These are phyloP conservation scores for Nasonovia ribisnigri DNA, from an alignment of 2,888 invertebrate species.

Conservation along the genomic window DNA sequence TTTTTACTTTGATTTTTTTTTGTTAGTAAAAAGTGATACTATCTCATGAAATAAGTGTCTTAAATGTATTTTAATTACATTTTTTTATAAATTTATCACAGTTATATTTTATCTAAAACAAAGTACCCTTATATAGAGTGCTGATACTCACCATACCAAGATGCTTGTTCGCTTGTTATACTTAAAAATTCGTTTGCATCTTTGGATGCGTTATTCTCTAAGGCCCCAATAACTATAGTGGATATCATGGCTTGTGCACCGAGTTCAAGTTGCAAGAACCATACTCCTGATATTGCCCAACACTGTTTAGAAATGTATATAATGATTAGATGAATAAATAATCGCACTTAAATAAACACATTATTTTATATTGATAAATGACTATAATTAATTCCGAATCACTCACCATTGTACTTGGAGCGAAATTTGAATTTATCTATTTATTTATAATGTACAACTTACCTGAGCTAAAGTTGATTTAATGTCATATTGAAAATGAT, in stretches of 20 bases:
- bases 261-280: not conserved
- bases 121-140: not conserved
- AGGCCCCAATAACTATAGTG: not conserved
- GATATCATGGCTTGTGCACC: not conserved
- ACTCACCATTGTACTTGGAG: not conserved
- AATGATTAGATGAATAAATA: no score
- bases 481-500: not conserved
- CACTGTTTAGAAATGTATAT: no score
- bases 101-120: not conserved
- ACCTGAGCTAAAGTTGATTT: conserved; percentile 7
- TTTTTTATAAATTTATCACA: not conserved
- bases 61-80: not conserved
- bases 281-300: not conserved
- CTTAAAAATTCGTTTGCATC: not conserved
- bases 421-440: not conserved
- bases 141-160: not conserved
- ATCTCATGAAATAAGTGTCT: not conserved
- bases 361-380: no score
- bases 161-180: not conserved
- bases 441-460: not conserved
- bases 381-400: not conserved
- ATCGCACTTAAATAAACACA: no score
- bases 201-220: not conserved
- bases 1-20: not conserved
- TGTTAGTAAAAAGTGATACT: not conserved